Evolutionary conservation across 2,797 vertebrate species (phyloP).

Genomic region (Diglossa cyanea): DNA sequence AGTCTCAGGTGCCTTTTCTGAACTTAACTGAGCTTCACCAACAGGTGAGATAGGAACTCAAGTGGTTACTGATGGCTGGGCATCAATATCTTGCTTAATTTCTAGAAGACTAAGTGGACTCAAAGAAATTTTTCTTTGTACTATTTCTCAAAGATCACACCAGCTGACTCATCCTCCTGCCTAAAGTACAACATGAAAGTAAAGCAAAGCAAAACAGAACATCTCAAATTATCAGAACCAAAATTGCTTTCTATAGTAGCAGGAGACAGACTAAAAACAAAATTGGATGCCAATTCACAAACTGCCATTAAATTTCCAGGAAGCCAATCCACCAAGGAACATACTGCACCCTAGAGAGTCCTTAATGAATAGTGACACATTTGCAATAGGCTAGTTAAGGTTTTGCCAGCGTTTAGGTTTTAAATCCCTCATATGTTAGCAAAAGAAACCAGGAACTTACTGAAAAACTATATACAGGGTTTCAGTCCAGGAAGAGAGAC

Average conservation of each 20-base stretch:
- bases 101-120: not conserved
- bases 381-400: conserved; percentile 22
- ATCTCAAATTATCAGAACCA: not conserved
- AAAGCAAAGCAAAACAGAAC: conserved; percentile 18
- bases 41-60: not conserved
- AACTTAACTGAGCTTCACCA: not conserved
- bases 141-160: not conserved
- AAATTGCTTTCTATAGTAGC: not conserved
- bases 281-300: conserved; percentile 9
- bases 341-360: conserved; percentile 5
- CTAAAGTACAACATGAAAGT: conserved; percentile 8
- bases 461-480: not conserved
- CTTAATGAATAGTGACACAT: conserved; percentile 34
- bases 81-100: not conserved
- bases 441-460: not conserved
- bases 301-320: conserved; percentile 14
- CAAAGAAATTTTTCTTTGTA: not conserved
- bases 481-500: not conserved
- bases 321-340: conserved; percentile 28
- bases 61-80: not conserved
- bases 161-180: conserved; percentile 1
- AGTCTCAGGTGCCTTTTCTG: not conserved
- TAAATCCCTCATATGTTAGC: not conserved
- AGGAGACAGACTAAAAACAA: not conserved
- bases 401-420: conserved; percentile 7